Evolutionary conservation across 2,888 invertebrate genomes (phyloP).

Genomic region (Drosophila mimica): DNA sequence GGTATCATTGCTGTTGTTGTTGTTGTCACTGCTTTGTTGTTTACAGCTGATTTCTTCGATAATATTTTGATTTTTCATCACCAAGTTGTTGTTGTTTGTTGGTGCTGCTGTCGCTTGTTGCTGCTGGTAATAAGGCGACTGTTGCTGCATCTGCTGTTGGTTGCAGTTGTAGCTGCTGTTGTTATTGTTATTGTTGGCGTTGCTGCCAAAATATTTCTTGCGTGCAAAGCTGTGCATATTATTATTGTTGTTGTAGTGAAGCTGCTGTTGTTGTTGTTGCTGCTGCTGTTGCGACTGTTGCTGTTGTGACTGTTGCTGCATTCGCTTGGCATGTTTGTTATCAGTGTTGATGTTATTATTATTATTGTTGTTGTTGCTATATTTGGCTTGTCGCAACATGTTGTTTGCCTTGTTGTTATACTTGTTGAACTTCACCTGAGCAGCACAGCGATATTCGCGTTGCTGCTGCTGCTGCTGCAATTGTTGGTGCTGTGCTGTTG

Average conservation of each 20-base stretch:
- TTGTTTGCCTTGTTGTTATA: conserved; percentile 48
- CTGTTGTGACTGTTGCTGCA: conserved; percentile 34
- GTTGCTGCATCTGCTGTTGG: conserved; percentile 41
- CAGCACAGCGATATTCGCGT: conserved; percentile 57
- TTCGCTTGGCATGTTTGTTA: conserved; percentile 36
- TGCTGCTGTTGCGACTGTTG: conserved; percentile 16
- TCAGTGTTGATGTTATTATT: conserved; percentile 13
- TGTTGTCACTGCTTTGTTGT: conserved; percentile 27
- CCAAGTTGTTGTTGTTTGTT: conserved; percentile 42
- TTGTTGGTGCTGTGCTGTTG: conserved; percentile 49
- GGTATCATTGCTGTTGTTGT: conserved; percentile 32
- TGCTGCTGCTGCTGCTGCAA: conserved; percentile 52
- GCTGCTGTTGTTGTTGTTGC: conserved; percentile 35
- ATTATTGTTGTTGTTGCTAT: conserved; percentile 35
- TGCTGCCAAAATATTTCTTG: conserved; percentile 58
- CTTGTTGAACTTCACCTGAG: conserved; percentile 51
- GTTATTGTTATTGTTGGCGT: conserved; percentile 35
- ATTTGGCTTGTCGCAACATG: conserved; percentile 35
- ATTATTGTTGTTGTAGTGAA: conserved; percentile 25
- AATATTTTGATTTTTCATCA: conserved; percentile 69
- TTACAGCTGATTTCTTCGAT: conserved; percentile 35
- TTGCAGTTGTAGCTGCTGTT: conserved; percentile 40
- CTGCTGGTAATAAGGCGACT: conserved; percentile 42
- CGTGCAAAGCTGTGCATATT: conserved; percentile 50
- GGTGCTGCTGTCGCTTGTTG: conserved; percentile 35